Conservation (phyloP, 2,797 vertebrate genomes). For the Cyclopterus lumpus region DNA sequence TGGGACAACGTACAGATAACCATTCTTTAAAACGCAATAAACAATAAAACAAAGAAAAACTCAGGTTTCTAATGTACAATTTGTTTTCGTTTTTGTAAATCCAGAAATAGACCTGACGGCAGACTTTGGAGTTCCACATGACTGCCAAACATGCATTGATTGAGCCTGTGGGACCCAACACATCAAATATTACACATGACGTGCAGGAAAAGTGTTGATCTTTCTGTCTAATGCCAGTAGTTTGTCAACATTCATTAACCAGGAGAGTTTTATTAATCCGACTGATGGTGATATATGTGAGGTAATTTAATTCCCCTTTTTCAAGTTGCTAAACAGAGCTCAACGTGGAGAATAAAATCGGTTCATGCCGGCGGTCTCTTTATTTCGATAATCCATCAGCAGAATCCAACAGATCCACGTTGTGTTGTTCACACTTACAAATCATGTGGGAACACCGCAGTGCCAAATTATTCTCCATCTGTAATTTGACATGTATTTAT, state of each 20-base stretch:
- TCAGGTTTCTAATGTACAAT: not conserved
- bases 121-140: constrained; percentile 14
- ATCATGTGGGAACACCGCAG: constrained; percentile 25
- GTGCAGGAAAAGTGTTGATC: constrained; percentile 1
- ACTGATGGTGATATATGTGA: constrained; percentile 18
- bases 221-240: constrained; percentile 20
- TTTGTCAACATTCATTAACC: constrained; percentile 36
- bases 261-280: constrained; percentile 16
- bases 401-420: constrained; percentile 19
- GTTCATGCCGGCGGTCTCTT: constrained; percentile 11
- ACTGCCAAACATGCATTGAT: constrained; percentile 3
- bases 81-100: not conserved
- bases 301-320: constrained; percentile 10
- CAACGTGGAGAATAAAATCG: not conserved
- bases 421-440: constrained; percentile 27
- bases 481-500: constrained; percentile 45
- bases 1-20: constrained; percentile 16
- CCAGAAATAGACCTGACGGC: not conserved
- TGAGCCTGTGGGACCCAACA: not conserved
- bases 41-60: not conserved
- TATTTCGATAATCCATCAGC: constrained; percentile 36
- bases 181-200: constrained; percentile 8
- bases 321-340: constrained; percentile 6
- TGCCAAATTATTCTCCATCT: constrained; percentile 32
- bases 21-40: constrained; percentile 19